Evolutionary conservation across 2,113 vertebrate genomes (phyloP), one percentile per base, ranked within the genome.

Genomic region (Benitochromis conjunctus): DNA sequence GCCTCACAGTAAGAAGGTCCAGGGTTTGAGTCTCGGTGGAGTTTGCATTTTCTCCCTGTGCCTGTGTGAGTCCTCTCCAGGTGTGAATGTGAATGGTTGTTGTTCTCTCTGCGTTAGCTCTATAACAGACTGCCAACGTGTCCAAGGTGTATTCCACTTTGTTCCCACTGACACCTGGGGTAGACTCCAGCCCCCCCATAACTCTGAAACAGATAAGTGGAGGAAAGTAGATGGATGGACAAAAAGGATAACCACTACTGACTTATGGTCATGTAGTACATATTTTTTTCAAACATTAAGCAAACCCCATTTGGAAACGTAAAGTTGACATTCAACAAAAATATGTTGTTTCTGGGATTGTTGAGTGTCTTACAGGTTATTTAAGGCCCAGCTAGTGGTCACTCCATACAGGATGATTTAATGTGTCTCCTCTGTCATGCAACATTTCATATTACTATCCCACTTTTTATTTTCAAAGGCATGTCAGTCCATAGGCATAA

Each of bases 381-480:
- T 51, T 76, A 76, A 76, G 26, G 71, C 71, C 43, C 71, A 53
- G 46, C 26, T 12, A 76, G 16, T 76, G 46, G 46, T 53, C 26
- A 76, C 26, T 53, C 9, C 26, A 53, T 76, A 76, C 71, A 76
- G 18, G 31, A 54, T 88, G 62, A 80, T 84, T 69, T 82, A 85
- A 71, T 56, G 11, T 55, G 58, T 82, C 77, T 83, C 51, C 64
- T 80, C 64, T 86, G 81, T 82, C 57, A 81, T 90, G 82, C 77
- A 91, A 81, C 80, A 89, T 90, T 93, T 91, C 74, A 77, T 62
- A 76, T 89, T 91, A 88, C 80, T 86, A 89, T 91, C 92, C 82
- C 81, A 80, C 87, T 81, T 74, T 43, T 92, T 83, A 48, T 24
- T 93, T 89, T 86, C 74, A 26, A 79, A 93, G 57, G 43, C 76